Evolutionary conservation across 2,113 vertebrate genomes (phyloP).

Genomic region (Paramormyrops kingsleyae): DNA sequence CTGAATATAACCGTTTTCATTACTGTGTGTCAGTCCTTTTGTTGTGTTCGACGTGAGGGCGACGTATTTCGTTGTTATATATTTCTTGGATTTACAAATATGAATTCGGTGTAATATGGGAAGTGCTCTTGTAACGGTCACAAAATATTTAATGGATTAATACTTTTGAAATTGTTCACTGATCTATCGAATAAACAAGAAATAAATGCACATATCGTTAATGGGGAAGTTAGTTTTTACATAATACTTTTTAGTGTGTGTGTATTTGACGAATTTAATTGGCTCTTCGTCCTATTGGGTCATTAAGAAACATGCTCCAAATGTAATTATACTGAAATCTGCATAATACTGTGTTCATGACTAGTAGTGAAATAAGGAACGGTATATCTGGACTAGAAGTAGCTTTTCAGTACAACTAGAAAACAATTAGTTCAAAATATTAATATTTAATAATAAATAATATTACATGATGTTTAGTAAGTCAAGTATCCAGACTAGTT

Average conservation of each 20-base stretch:
- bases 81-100: not conserved
- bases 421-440: not conserved
- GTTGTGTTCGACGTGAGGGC: not conserved
- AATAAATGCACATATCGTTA: not conserved
- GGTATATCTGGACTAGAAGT: not conserved
- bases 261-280: not conserved
- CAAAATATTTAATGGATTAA: not conserved
- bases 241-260: not conserved
- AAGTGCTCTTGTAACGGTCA: not conserved
- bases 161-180: not conserved
- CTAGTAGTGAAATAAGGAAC: not conserved
- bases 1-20: not conserved
- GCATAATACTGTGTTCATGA: not conserved
- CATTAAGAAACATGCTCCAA: not conserved
- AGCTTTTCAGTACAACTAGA: not conserved
- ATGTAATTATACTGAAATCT: not conserved
- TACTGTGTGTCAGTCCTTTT: not conserved
- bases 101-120: not conserved
- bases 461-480: not conserved
- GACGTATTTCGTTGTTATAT: not conserved
- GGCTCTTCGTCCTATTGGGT: not conserved
- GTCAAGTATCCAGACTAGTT: not conserved
- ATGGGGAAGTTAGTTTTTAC: not conserved
- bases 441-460: not conserved
- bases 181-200: not conserved